A percentile compares a stretch with the other conserved stretches of the same genome.
These are phyloP conservation scores for Oxygymnocypris stewartii DNA, from an alignment of 2,113 vertebrate species.

Conservation along the genomic window DNA sequence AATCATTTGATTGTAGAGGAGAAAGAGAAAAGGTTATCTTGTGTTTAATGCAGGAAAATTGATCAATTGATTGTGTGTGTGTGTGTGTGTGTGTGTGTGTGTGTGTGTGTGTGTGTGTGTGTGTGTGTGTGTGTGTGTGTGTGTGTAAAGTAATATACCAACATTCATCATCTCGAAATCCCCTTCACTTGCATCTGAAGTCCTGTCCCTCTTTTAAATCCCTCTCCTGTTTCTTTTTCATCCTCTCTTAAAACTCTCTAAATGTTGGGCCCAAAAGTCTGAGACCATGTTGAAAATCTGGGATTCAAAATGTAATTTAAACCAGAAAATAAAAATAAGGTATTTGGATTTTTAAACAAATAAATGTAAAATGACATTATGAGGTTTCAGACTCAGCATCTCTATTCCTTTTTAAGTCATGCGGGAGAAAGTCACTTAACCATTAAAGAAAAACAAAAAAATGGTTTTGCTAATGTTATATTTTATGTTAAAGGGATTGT, in stretches of 20 bases:
- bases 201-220: neutral
- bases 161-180: constrained; percentile 5
- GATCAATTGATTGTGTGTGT: too few species aligned
- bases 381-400: neutral
- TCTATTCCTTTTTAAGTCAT: neutral
- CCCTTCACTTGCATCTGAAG: neutral
- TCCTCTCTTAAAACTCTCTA: neutral
- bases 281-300: neutral
- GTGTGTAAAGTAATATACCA: neutral
- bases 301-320: neutral
- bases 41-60: neutral
- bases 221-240: neutral
- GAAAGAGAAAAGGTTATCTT: neutral
- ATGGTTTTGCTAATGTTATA: neutral
- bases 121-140: too few species aligned
- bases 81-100: neutral
- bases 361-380: neutral
- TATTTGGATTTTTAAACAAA: neutral
- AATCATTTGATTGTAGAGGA: neutral
- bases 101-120: too few species aligned
- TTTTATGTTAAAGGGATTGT: neutral
- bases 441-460: neutral
- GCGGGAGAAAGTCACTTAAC: neutral
- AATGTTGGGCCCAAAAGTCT: neutral
- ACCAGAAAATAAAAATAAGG: neutral